Base-by-base conservation (phyloP, 2,797 vertebrate genomes). In the Microctenopoma stevenorrisi region DNA sequence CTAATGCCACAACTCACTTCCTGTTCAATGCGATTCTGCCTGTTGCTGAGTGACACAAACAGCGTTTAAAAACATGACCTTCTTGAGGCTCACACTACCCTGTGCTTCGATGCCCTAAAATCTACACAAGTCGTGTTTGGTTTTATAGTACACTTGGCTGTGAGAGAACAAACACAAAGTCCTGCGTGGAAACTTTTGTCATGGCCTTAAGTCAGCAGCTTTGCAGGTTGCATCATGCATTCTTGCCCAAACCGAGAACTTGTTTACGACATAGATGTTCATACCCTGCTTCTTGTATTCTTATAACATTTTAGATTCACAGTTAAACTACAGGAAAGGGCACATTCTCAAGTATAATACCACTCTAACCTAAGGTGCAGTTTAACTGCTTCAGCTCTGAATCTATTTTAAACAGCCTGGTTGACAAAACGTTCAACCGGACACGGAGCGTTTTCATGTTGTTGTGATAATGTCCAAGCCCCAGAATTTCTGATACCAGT, bases 1-100 rank as follows among this genome's bases (percentile, higher is more conserved):
- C 92, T 49, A 72, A 88, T 89, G 89, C 93, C 94, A 92, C 94
- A 94, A 93, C 93, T 89, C 88, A 93, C 93, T 95, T 95, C 94
- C 94, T 94, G 93, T 91, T 93, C 83, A 74, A 74, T 89, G 74
- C 75, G 86, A 90, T 92, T 92, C 68, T 76, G 78, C 50, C 49
- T 64, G 86, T 82, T 87, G 75, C 86, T 86, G 70, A 50, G 85
- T 78, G 81, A 86, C 89, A 90, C 64, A 79, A 85, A 87, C 82
- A 86, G 59, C 49, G 78, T 76, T 72, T 74, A 60, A 76, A 81
- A 88, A 88, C 85, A 87, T 61, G 64, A 76, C 80, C 80, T 72
- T 70, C 44, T 67, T 60, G 51, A 56, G 13, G 37, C 42, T 5
- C 37, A 48, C 0, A n/a, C 8, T 13, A 49, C 33, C 26, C 58